Conservation (phyloP, 2,797 vertebrate genomes). For the Gadopsis marmoratus region DNA sequence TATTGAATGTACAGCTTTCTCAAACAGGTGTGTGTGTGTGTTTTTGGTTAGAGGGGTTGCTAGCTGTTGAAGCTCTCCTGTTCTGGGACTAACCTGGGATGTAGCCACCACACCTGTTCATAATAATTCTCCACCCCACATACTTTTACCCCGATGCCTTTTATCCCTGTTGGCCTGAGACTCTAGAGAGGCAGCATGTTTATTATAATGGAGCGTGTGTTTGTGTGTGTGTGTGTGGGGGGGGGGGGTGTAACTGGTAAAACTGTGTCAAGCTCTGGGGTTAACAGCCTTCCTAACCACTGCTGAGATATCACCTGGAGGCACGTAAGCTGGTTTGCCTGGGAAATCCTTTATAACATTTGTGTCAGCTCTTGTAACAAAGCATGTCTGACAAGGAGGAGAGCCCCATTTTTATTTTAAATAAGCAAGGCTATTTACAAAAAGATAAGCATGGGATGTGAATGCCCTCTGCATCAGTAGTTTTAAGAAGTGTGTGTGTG, state of each 20-base stretch:
- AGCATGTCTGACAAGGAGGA: neutral
- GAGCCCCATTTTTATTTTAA: neutral
- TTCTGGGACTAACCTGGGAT: neutral
- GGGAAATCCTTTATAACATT: neutral
- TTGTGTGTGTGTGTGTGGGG: neutral
- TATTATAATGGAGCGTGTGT: neutral
- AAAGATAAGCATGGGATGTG: neutral
- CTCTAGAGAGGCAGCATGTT: neutral
- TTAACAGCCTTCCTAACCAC: neutral
- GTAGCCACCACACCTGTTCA: too few species aligned
- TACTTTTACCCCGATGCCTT: neutral
- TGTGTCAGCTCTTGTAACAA: neutral
- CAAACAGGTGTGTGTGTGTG: neutral
- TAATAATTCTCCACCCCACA: too few species aligned
- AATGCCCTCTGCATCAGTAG: neutral
- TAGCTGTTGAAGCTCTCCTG: neutral
- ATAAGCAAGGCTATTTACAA: neutral
- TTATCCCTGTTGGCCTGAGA: neutral
- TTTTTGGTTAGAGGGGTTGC: neutral
- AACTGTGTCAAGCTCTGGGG: neutral
- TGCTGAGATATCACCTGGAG: neutral
- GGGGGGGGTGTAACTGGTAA: neutral
- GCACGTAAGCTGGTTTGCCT: slow-evolving; percentile 51
- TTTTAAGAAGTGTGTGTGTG: neutral
- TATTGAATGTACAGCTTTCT: neutral